Evolutionary conservation across 2,888 invertebrate genomes (phyloP).

Genomic region (Drosophila flavopinicola): DNA sequence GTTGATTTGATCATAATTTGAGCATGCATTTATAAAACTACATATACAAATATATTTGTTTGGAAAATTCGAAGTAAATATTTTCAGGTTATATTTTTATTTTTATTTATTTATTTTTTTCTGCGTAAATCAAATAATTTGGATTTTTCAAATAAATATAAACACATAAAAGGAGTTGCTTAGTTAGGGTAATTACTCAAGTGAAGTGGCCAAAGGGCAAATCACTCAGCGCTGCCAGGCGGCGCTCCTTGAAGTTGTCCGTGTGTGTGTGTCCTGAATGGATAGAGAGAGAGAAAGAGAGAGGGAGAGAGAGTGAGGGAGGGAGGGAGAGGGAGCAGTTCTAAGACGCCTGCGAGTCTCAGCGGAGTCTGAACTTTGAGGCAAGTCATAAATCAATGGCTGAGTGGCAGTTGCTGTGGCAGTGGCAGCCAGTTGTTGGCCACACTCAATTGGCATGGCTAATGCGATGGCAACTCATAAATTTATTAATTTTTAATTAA

Average conservation of each 20-base stretch:
- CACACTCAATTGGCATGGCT: slow-evolving; percentile 78
- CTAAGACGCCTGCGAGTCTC: slow-evolving; percentile 70
- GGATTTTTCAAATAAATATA: no score
- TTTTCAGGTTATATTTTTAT: no score
- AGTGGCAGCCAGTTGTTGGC: slow-evolving; percentile 34
- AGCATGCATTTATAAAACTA: no score
- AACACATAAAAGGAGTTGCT: slow-evolving; percentile 2
- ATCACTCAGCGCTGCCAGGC: slow-evolving; percentile 57
- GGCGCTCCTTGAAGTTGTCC: slow-evolving; percentile 56
- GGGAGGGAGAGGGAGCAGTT: not conserved
- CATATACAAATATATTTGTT: no score
- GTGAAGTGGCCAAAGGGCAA: slow-evolving; percentile 65
- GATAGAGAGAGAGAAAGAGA: not conserved
- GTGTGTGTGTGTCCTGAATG: slow-evolving; percentile 8
- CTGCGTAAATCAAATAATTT: no score
- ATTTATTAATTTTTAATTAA: slow-evolving; percentile 80
- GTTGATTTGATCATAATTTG: no score
- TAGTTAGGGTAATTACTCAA: slow-evolving; percentile 68
- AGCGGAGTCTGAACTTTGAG: slow-evolving; percentile 32
- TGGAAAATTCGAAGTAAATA: no score
- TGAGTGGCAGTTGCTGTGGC: slow-evolving; percentile 31
- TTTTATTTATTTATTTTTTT: no score
- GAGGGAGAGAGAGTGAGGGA: not conserved
- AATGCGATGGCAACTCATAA: slow-evolving; percentile 79
- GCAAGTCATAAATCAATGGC: slow-evolving; percentile 59